Evolutionary conservation across 2,113 vertebrate species (phyloP).

Genomic region (Gambusia affinis): DNA sequence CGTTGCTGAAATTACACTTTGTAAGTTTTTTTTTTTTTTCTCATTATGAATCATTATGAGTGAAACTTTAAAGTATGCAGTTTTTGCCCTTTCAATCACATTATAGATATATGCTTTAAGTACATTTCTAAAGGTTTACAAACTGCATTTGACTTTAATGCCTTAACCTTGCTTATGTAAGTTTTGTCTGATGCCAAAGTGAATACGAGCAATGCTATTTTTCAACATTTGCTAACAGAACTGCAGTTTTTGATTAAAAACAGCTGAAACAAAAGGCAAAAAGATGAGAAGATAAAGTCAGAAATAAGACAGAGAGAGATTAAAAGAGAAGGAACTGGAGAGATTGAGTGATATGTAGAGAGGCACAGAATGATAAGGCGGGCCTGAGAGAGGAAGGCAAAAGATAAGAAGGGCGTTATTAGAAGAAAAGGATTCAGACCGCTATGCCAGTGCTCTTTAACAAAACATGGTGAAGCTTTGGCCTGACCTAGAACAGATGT

Average conservation of each 20-base stretch:
- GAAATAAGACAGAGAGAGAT: conserved; percentile 53
- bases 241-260: conserved; percentile 63
- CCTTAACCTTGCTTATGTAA: conserved; percentile 4
- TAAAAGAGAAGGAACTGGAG: conserved; percentile 60
- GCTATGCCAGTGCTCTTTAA: conserved; percentile 28
- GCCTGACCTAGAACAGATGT: neutral
- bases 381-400: conserved; percentile 42
- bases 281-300: conserved; percentile 51
- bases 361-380: conserved; percentile 52
- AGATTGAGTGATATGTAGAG: conserved; percentile 61
- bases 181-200: neutral
- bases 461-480: neutral
- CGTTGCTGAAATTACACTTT: neutral
- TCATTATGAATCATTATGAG: neutral
- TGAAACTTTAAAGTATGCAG: neutral
- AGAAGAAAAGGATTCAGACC: conserved; percentile 24
- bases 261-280: conserved; percentile 50
- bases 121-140: neutral
- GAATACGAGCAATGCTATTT: conserved; percentile 34
- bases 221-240: conserved; percentile 50
- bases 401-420: conserved; percentile 51
- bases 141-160: conserved; percentile 11
- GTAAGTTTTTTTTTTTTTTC: neutral
- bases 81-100: neutral
- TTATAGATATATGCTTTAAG: neutral